These are phyloP conservation scores for Aphelinus atriplicis DNA, from an alignment of 1,140 invertebrate genomes.

Conservation along the genomic window DNA sequence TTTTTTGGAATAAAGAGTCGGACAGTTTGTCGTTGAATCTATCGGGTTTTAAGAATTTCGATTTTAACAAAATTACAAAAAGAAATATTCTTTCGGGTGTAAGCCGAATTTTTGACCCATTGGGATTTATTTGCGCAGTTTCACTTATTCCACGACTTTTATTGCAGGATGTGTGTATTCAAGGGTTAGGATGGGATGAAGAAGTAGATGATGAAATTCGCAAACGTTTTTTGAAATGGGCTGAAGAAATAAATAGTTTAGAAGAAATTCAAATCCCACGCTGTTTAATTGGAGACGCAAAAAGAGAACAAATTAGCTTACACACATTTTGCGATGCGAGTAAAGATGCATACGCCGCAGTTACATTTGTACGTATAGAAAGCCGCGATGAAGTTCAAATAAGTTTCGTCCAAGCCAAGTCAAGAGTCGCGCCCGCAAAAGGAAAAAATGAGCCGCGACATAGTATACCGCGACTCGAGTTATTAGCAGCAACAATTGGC, in stretches of 20 bases:
- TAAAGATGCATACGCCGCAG: too few species aligned
- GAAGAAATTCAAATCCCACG: not conserved
- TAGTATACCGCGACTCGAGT: too few species aligned
- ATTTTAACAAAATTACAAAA: constrained; percentile 25
- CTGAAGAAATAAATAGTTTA: constrained; percentile 32
- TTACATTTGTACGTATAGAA: constrained; percentile 22
- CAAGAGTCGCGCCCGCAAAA: constrained; percentile 27
- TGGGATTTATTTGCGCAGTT: constrained; percentile 44
- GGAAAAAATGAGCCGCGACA: constrained; percentile 6
- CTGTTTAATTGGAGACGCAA: too few species aligned
- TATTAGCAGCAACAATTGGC: constrained; percentile 39
- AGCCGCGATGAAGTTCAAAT: not conserved
- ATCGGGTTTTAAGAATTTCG: not conserved
- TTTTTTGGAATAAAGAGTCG: constrained; percentile 25
- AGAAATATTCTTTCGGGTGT: constrained; percentile 41
- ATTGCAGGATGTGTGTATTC: constrained; percentile 34
- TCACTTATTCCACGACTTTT: constrained; percentile 7
- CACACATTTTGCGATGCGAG: too few species aligned
- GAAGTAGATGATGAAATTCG: constrained; percentile 3
- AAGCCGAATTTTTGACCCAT: constrained; percentile 47
- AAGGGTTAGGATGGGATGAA: constrained; percentile 43
- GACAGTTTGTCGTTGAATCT: constrained; percentile 14
- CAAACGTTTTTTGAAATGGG: constrained; percentile 33
- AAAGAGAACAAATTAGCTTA: not conserved
- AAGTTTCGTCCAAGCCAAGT: constrained; percentile 25